Percentiles rank a stretch among this genome's conserved stretches.
Evolutionary conservation across 2,797 vertebrate species (phyloP).

Genomic region (Balearica regulorum): DNA sequence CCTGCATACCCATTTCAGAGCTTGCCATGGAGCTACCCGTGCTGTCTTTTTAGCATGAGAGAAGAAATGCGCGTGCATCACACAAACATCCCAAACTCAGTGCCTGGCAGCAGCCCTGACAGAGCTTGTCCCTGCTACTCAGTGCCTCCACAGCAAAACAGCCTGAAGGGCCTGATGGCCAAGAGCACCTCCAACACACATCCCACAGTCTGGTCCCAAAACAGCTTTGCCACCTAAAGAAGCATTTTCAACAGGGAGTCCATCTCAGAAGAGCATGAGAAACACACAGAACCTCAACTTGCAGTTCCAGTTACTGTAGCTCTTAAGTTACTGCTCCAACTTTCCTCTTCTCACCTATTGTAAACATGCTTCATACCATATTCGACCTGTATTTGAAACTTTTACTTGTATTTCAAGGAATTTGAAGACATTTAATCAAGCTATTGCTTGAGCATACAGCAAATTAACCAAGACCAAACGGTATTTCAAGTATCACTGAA

Average conservation of each 20-base stretch:
- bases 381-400: not conserved
- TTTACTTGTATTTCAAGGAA: not conserved
- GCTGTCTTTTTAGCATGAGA: not conserved
- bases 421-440: not conserved
- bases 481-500: not conserved
- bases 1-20: not conserved
- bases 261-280: not conserved
- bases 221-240: not conserved
- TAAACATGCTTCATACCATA: not conserved
- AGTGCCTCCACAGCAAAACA: not conserved
- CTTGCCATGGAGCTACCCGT: accelerated
- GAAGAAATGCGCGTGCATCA: accelerated
- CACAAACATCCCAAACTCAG: not conserved
- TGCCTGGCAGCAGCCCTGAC: not conserved
- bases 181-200: not conserved
- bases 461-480: not conserved
- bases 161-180: not conserved
- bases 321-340: not conserved
- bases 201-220: not conserved
- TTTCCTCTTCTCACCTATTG: not conserved
- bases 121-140: not conserved
- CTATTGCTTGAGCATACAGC: not conserved
- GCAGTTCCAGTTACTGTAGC: not conserved
- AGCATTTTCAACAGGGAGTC: not conserved
- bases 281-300: not conserved